Conservation (phyloP, 2,113 vertebrate species). For the Sander lucioperca region DNA sequence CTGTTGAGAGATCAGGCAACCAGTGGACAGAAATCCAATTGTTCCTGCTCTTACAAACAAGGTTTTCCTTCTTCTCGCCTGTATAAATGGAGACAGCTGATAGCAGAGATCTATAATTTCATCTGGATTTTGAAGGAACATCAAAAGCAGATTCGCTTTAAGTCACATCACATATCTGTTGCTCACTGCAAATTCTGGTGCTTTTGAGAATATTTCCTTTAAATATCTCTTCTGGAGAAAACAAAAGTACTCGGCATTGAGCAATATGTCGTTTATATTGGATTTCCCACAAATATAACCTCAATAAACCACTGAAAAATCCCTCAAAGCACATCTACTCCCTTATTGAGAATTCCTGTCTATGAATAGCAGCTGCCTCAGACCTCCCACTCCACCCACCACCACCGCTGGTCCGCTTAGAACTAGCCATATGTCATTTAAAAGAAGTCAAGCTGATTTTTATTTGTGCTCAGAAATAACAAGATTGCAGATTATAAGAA, state of each 20-base stretch:
- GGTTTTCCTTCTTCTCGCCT: constrained; percentile 9
- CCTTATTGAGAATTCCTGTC: constrained; percentile 10
- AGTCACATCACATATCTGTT: constrained; percentile 25
- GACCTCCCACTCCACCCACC: constrained; percentile 14
- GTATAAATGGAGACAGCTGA: constrained; percentile 6
- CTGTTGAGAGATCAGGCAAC: constrained; percentile 31
- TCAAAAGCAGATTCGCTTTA: constrained; percentile 53
- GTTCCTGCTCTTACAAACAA: constrained; percentile 1
- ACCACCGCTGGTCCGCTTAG: not conserved
- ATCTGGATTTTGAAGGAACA: constrained; percentile 50
- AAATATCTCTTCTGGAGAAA: constrained; percentile 17
- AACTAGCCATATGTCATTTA: not conserved
- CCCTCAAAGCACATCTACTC: not conserved
- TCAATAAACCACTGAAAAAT: constrained; percentile 1
- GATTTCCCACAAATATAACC: constrained; percentile 12
- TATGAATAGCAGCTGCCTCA: constrained; percentile 25
- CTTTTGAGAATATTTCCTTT: constrained; percentile 4
- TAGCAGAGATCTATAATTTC: constrained; percentile 44
- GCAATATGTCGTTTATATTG: constrained; percentile 2
- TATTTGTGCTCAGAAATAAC: constrained; percentile 15
- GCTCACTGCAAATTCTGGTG: not conserved
- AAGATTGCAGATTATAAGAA: constrained; percentile 17
- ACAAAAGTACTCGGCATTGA: not conserved
- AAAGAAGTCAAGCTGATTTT: constrained; percentile 18
- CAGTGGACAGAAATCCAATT: constrained; percentile 19